phyloP scores from a whole-genome alignment of 2,797 vertebrate species.

The Mastacembelus armatus region DNA sequence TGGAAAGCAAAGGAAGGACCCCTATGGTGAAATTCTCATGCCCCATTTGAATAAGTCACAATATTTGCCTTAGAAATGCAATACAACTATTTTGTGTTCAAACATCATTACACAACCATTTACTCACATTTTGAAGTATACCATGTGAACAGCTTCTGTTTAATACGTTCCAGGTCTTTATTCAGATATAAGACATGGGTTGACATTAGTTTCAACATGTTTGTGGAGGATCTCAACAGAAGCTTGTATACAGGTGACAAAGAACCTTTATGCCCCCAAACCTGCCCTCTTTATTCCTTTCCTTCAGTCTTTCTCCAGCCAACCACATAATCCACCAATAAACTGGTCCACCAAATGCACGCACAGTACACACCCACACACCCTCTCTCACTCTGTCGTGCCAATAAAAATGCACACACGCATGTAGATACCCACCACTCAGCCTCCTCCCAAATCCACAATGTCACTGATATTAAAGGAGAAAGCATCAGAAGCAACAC shows the following conservation, averaged over 20 bases:
- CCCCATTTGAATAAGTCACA: slow-evolving; percentile 58
- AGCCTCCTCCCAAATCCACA: slow-evolving; percentile 42
- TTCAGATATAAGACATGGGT: neutral
- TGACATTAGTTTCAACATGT: neutral
- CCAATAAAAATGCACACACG: slow-evolving; percentile 14
- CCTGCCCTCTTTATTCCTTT: slow-evolving; percentile 19
- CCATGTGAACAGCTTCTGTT: neutral
- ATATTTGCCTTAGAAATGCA: slow-evolving; percentile 57
- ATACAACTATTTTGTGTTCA: slow-evolving; percentile 23
- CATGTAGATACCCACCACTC: slow-evolving; percentile 20
- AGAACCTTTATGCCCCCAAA: slow-evolving; percentile 15
- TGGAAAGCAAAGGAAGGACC: slow-evolving; percentile 62
- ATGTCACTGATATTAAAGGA: slow-evolving; percentile 29
- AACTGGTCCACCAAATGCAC: slow-evolving; percentile 27
- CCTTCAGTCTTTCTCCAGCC: slow-evolving; percentile 56
- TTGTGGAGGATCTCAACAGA: slow-evolving; percentile 35
- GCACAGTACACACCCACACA: slow-evolving; percentile 41
- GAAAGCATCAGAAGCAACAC: slow-evolving; percentile 7
- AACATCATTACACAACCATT: slow-evolving; percentile 26
- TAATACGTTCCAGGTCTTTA: neutral
- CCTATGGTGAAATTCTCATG: slow-evolving; percentile 54
- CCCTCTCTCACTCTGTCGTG: neutral
- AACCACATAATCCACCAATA: slow-evolving; percentile 56
- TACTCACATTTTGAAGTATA: neutral
- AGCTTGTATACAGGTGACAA: slow-evolving; percentile 48